A percentile compares a stretch with the other conserved stretches of the same genome.
phyloP scores from a whole-genome alignment of 2,797 vertebrate species.

The Enteromius treurensis region DNA sequence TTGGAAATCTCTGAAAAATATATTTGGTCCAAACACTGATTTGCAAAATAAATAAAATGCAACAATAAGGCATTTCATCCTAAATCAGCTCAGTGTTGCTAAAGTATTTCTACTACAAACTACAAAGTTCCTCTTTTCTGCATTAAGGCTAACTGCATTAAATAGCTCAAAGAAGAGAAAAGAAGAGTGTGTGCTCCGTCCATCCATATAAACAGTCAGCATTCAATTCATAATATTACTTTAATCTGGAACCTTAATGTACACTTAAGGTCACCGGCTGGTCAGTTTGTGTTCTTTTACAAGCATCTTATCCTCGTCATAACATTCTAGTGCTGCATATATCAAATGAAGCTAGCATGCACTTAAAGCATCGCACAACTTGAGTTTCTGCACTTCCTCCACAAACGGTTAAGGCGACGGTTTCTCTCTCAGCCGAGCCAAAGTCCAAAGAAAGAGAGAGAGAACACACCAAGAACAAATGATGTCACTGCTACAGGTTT shows the following conservation, averaged over 20 bases:
- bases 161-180: constrained; percentile 55
- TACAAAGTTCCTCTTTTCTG: constrained; percentile 30
- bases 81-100: constrained; percentile 40
- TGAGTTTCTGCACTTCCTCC: constrained; percentile 24
- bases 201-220: constrained; percentile 47
- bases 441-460: constrained; percentile 24
- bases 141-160: constrained; percentile 62
- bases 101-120: constrained; percentile 43
- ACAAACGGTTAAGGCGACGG: constrained; percentile 40
- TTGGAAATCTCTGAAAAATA: constrained; percentile 77
- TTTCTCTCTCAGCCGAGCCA: constrained; percentile 25
- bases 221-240: constrained; percentile 49
- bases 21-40: constrained; percentile 83
- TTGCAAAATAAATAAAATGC: constrained; percentile 77
- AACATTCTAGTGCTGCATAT: constrained; percentile 34
- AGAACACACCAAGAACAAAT: background rate
- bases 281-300: background rate
- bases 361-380: constrained; percentile 38
- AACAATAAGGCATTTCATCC: constrained; percentile 61
- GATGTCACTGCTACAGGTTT: constrained; percentile 48
- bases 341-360: constrained; percentile 32
- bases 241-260: background rate
- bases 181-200: constrained; percentile 38
- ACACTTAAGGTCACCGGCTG: background rate
- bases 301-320: constrained; percentile 20